Evolutionary conservation across 2,888 invertebrate species (phyloP).

Genomic region (Eueremaeus valkanovi): DNA sequence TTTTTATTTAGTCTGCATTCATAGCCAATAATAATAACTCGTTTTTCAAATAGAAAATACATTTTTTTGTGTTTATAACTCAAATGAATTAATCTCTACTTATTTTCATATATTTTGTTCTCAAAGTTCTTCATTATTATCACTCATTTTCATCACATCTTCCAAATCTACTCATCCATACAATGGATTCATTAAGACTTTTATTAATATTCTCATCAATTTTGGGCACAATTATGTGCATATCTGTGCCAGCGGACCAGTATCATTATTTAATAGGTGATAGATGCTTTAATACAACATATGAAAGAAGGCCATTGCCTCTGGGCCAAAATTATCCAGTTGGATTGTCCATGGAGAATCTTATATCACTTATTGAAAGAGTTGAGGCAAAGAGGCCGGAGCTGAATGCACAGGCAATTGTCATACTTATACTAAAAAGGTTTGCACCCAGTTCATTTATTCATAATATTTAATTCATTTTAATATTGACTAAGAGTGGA

Average conservation of each 20-base stretch:
- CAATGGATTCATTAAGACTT: conserved; percentile 18
- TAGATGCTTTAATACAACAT: conserved; percentile 34
- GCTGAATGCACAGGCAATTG: background rate
- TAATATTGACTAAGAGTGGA: too few species aligned
- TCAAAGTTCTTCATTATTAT: background rate
- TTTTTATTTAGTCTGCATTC: too few species aligned
- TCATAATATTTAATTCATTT: too few species aligned
- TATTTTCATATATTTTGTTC: background rate
- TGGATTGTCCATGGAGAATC: conserved; percentile 43
- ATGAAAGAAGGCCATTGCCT: conserved; percentile 11
- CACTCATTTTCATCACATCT: background rate
- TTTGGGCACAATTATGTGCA: background rate
- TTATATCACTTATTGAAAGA: conserved; percentile 44
- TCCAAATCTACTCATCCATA: background rate
- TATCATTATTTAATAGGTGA: background rate
- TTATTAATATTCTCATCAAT: background rate
- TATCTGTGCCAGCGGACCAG: background rate
- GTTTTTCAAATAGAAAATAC: too few species aligned
- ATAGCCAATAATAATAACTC: too few species aligned
- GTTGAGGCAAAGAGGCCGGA: conserved; percentile 40
- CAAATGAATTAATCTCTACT: background rate
- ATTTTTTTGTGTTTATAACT: too few species aligned
- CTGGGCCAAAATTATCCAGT: conserved; percentile 44
- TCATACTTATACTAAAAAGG: conserved; percentile 32
- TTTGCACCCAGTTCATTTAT: too few species aligned